Evolutionary conservation across 2,888 invertebrate genomes (phyloP).

Genomic region (Tachina lurida): DNA sequence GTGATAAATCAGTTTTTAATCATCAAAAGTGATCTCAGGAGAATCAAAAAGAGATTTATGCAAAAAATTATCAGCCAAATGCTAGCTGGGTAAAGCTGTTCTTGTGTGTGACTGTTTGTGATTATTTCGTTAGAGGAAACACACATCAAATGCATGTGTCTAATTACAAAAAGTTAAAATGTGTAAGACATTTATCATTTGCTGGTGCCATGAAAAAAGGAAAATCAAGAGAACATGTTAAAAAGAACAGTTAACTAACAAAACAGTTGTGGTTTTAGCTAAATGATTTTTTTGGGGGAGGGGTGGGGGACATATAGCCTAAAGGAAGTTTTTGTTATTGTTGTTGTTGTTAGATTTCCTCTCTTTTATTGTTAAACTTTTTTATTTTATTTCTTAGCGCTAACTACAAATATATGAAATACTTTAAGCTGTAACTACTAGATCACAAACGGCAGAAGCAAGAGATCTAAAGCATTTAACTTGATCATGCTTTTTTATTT

Average conservation of each 20-base stretch:
- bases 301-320: conserved; percentile 42
- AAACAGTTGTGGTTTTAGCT: conserved; percentile 9
- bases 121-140: conserved; percentile 57
- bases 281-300: conserved; percentile 42
- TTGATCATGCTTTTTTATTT: conserved; percentile 29
- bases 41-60: too few species aligned
- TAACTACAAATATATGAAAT: conserved; percentile 43
- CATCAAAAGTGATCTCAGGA: too few species aligned
- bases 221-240: background rate
- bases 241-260: conserved; percentile 50
- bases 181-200: conserved; percentile 66
- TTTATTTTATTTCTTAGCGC: background rate
- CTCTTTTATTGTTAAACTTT: background rate
- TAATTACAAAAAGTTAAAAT: conserved; percentile 50
- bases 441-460: background rate
- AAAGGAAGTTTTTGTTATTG: conserved; percentile 49
- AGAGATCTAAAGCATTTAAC: conserved; percentile 28
- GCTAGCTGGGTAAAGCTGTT: background rate
- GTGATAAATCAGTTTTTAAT: too few species aligned
- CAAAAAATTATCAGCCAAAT: too few species aligned
- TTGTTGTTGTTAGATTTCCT: conserved; percentile 44
- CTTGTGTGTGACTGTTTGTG: background rate
- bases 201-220: conserved; percentile 4
- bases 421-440: conserved; percentile 38
- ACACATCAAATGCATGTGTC: conserved; percentile 42